A percentile compares a stretch with the other conserved stretches of the same genome.
Conservation (phyloP, 2,888 invertebrate genomes). For the Lathronympha strigana region DNA sequence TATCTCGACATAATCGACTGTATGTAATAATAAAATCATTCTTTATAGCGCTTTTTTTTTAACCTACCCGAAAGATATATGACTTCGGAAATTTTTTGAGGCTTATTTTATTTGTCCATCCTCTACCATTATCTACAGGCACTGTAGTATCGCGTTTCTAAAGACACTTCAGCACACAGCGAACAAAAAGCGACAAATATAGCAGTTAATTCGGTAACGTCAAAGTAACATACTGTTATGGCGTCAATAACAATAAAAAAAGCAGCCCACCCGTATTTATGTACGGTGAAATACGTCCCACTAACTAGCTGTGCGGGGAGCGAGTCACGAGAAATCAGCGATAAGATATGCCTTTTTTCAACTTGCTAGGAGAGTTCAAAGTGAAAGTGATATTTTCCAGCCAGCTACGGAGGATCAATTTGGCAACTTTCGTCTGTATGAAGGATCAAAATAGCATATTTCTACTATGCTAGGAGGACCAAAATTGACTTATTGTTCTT, state of each 20-base stretch:
- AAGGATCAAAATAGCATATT: too few species aligned
- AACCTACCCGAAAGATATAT: too few species aligned
- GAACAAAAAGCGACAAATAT: conserved; percentile 36
- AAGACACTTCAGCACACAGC: conserved; percentile 2
- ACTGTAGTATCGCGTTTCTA: neutral
- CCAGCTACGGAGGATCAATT: too few species aligned
- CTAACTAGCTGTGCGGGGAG: conserved; percentile 32
- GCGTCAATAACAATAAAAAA: conserved; percentile 42
- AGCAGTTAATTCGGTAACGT: conserved; percentile 37
- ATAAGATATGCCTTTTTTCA: neutral
- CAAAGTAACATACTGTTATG: conserved; percentile 38
- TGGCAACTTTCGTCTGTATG: too few species aligned
- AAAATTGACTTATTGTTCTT: too few species aligned
- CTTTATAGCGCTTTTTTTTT: too few species aligned
- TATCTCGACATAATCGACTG: too few species aligned
- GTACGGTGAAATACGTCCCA: conserved; percentile 40
- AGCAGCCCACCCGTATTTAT: conserved; percentile 34
- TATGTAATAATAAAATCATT: too few species aligned
- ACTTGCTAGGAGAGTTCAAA: too few species aligned
- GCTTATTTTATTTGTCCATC: neutral
- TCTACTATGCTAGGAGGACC: too few species aligned
- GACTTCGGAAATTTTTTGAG: too few species aligned
- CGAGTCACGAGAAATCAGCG: conserved; percentile 14
- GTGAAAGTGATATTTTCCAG: too few species aligned
- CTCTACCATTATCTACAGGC: neutral